Evolutionary conservation across 2,888 invertebrate genomes (phyloP), one percentile per base, ranked within the genome.

Genomic region (Eristalis arbustorum): DNA sequence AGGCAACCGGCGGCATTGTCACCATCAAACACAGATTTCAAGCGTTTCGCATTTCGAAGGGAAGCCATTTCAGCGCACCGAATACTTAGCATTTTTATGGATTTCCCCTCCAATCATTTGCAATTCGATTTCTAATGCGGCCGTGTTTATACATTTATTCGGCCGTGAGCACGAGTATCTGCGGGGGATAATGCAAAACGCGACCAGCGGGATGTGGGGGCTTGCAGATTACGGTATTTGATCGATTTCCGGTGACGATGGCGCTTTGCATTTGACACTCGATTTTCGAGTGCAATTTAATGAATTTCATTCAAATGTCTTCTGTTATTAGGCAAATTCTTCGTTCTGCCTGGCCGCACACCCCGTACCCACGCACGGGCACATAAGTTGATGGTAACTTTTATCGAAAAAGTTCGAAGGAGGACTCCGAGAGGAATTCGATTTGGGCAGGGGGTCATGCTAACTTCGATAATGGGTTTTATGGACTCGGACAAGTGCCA

Each of bases 51-150:
- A 23, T 23, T 23, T 59, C 25, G 25, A 59, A 25, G 49, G 18
- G 18, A 18, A 49, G 49, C 61, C 59, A 62, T 72, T 69, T 66
- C 14, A 59, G 18, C 57, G 18, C 73, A 75, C 61, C 71, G 64
- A 61, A 62, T 63, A 56, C 66, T 82, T 76, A 66, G 67, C 76
- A 82, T 82, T 72, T 76, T 72, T 72, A 82, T 82, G 14, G 76
- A 28, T n/a, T 71, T 68, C 49, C 18, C 23, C 42, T 25, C 49
- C 59, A 71, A 61, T 76, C 49, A 76, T 82, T 82, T 76, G 56
- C 76, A 76, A 76, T 82, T 82, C 72, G 76, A 76, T 82, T 82
- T 56, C 68, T 73, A 73, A 73, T 67, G 61, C 34, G 18, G 8
- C n/a, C 37, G 14, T 80, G 62, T 73, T 64, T 78, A 66, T 59